Conservation (phyloP, 2,113 vertebrate genomes). For the Brachypodius melanocephalos region DNA sequence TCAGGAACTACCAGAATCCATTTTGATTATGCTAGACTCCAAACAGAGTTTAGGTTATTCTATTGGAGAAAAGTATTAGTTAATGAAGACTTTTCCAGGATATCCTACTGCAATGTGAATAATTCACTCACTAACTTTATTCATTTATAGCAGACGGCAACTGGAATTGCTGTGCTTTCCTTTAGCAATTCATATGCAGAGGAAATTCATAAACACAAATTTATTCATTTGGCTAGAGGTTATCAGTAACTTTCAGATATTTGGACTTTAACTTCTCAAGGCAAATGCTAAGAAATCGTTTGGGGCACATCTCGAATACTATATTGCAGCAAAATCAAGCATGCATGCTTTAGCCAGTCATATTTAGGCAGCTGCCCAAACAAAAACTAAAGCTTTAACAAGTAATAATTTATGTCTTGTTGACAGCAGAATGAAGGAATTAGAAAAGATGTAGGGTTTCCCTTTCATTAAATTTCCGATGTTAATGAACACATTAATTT, state of each 20-base stretch:
- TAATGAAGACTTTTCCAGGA: constrained; percentile 40
- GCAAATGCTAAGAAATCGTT: constrained; percentile 10
- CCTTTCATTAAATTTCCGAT: background rate
- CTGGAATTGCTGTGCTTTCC: background rate
- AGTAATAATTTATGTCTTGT: background rate
- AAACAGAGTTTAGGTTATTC: background rate
- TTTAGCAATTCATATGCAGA: constrained; percentile 12
- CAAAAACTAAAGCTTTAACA: background rate
- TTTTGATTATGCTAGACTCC: background rate
- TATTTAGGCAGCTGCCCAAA: background rate
- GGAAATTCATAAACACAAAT: background rate
- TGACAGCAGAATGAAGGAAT: background rate
- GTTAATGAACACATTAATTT: background rate
- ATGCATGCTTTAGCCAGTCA: background rate
- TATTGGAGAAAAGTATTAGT: constrained; percentile 22
- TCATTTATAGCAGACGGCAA: background rate
- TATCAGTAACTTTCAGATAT: constrained; percentile 42
- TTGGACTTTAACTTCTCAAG: constrained; percentile 8
- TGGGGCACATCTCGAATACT: background rate
- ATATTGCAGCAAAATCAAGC: constrained; percentile 4
- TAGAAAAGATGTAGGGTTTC: background rate
- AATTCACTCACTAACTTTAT: constrained; percentile 18
- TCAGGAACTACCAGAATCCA: background rate
- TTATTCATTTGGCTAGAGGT: constrained; percentile 28
- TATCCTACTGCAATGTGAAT: constrained; percentile 19